Base-by-base conservation (phyloP, 2,888 invertebrate species). In the Syrphus vitripennis region DNA sequence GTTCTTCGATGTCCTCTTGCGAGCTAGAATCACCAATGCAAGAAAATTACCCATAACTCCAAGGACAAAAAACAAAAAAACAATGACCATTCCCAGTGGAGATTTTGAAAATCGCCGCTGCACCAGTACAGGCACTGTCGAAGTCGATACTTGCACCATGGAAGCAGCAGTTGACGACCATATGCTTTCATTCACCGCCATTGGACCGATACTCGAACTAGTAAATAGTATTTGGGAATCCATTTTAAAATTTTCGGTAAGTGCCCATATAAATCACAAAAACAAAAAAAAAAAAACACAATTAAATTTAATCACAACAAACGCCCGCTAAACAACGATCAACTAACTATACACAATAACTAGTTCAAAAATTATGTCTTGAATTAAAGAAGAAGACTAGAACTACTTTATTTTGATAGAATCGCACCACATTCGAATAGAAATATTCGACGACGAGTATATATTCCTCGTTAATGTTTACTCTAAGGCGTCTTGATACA, bases 11-110 rank as follows among this genome's bases (percentile, higher is more conserved):
- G 95, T 94, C 88, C 95, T 94, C 91, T 96, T 95, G 83, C 94
- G 94, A 89, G 95, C 93, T 89, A 97, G 93, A 87, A 96, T 96
- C 70, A 95, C 92, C 69, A 97, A 93, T 6, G 97, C 97, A n/a
- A 95, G 94, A 10, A 95, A 93, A 90, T 97, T 97, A 4, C 97
- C 97, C 29, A 95, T 88, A 40, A 96, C 95, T 1, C 97, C 97
- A 19, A 95, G 91, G 4, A 94, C 91, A 21, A 86, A 86, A 34
- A 86, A 86, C 34, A 70, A 50, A 48, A 78, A 21, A 26, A 86
- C 63, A 34, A 86, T 50, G 6, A 82, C 24, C 55, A 63, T 78
- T 45, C 37, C 16, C 16, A 70, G 40, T 16, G n/a, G 19, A 9
- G 81, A 72, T 45, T 45, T 71, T 3, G 45, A 29, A 16, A 29